Base-by-base conservation (phyloP, 2,888 invertebrate species). In the Sthenelais limicola region DNA sequence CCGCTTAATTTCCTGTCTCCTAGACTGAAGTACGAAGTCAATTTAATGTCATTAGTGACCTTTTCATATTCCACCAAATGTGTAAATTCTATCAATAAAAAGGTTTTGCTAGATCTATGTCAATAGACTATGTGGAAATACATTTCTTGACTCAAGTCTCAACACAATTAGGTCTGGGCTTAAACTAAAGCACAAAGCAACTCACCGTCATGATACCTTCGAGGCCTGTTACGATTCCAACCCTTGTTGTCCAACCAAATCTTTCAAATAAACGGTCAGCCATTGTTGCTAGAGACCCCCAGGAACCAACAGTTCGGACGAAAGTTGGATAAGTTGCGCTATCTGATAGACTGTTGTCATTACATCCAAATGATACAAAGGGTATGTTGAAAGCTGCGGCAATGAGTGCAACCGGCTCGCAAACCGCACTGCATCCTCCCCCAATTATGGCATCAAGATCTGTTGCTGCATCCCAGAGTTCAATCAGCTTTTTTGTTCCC, bases 291-390 rank as follows among this genome's bases (percentile, higher is more conserved):
- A 71, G 47, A 1, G n/a, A 4, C 21, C n/a, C 4, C 62, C 58
- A 58, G 18, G 71, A 26, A 12, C 71, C 62, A 1, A 71, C 58
- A 1, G 71, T 71, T 3, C 71, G 18, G n/a, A 49, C 26, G 30
- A 71, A 58, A 15, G 71, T 71, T 24, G 71, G 58, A 38, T 71
- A 47, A 2, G 32, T 26, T 24, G 33, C n/a, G 24, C 48, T 71
- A 32, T 71, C 38, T 32, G 43, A 58, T 18, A 71, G 58, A 4
- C 30, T 28, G 24, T 54, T n/a, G 7, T 43, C 43, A n/a, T 43
- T 24, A 28, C 71, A 71, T 1, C 71, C 71, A n/a, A 21, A 71
- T 1, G 71, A 71, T 26, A 71, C 49, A 21, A 71, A 18, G 15
- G 71, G 71, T 18, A 71, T 62, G 26, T 49, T 49, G 33, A 54